Evolutionary conservation across 2,888 invertebrate genomes (phyloP).

Genomic region (Trileptium ribeirensis): DNA sequence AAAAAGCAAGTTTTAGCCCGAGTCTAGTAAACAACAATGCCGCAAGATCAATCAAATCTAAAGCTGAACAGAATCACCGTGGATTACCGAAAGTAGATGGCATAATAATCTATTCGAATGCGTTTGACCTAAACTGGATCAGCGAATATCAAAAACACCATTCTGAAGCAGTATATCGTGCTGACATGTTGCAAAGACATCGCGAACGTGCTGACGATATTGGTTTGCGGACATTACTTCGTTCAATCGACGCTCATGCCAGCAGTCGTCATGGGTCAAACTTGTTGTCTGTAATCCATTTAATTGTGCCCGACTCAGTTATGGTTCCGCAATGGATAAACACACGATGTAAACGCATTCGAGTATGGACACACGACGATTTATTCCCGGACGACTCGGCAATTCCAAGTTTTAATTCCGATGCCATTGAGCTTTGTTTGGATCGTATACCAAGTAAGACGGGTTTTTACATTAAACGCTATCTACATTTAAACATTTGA

Average conservation of each 20-base stretch:
- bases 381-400: not conserved
- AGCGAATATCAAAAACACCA: too few relatives aligned
- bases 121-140: not conserved
- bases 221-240: not conserved
- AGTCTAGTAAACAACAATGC: too few relatives aligned
- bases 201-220: not conserved
- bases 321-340: not conserved
- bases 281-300: not conserved
- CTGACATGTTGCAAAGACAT: not conserved
- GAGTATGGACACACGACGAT: not conserved
- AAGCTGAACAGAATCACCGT: too few relatives aligned
- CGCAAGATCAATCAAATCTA: too few relatives aligned
- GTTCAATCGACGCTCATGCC: not conserved
- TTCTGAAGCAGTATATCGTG: too few relatives aligned
- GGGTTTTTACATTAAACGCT: too few relatives aligned
- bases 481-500: too few relatives aligned
- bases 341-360: too few relatives aligned
- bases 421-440: not conserved
- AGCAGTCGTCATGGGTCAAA: too few relatives aligned
- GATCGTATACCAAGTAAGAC: too few relatives aligned
- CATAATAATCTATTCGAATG: not conserved
- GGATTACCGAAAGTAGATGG: too few relatives aligned
- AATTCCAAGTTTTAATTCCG: not conserved
- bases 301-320: not conserved
- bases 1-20: too few relatives aligned